phyloP scores from a whole-genome alignment of 2,888 invertebrate genomes.

The Drosophila dives region DNA sequence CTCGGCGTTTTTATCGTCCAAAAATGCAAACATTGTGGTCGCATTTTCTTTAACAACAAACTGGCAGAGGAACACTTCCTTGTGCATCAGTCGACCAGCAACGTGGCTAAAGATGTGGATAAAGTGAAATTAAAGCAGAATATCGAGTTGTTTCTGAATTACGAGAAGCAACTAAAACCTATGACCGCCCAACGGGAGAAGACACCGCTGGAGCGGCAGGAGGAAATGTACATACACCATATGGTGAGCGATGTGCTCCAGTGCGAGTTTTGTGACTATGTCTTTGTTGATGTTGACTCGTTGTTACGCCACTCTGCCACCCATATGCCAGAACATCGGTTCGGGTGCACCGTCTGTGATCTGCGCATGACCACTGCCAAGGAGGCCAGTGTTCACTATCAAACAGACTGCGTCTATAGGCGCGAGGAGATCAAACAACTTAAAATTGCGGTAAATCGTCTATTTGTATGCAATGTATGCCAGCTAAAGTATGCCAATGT shows the following conservation, averaged over 20 bases:
- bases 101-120: not conserved
- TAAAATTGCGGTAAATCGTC: slow-evolving; percentile 70
- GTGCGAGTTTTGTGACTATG: slow-evolving; percentile 88
- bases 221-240: slow-evolving; percentile 54
- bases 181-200: slow-evolving; percentile 43
- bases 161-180: slow-evolving; percentile 27
- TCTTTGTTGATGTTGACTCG: slow-evolving; percentile 86
- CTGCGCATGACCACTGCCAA: slow-evolving; percentile 85
- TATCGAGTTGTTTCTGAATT: slow-evolving; percentile 14
- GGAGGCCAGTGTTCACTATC: slow-evolving; percentile 87
- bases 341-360: slow-evolving; percentile 84
- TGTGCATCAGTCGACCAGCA: slow-evolving; percentile 54
- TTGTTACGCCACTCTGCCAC: slow-evolving; percentile 83
- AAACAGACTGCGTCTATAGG: slow-evolving; percentile 84
- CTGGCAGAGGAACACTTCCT: slow-evolving; percentile 74
- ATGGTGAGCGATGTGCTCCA: slow-evolving; percentile 85
- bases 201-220: slow-evolving; percentile 11
- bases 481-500: slow-evolving; percentile 80
- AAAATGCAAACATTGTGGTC: slow-evolving; percentile 82
- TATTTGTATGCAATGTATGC: slow-evolving; percentile 84
- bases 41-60: slow-evolving; percentile 74
- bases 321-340: slow-evolving; percentile 80
- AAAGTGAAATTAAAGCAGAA: slow-evolving; percentile 19
- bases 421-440: slow-evolving; percentile 78
- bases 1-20: slow-evolving; percentile 75